Conservation (phyloP, 1,140 invertebrate species). For the Trachymyrmex septentrionalis region DNA sequence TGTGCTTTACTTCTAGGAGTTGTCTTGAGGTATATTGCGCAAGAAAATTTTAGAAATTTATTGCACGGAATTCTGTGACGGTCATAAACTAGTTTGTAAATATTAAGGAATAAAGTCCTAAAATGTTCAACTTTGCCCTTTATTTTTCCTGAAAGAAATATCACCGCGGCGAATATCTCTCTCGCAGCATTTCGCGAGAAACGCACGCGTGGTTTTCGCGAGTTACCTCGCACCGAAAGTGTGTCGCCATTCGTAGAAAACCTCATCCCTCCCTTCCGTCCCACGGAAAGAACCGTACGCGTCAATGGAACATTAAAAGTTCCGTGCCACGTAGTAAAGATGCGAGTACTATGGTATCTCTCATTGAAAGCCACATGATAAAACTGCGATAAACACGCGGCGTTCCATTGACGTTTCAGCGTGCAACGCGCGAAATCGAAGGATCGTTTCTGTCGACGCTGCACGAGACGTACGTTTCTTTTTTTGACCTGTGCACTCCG, state of each 20-base stretch:
- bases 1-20: no score
- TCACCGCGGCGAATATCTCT: not conserved
- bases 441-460: not conserved
- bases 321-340: slow-evolving; percentile 43
- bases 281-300: not conserved
- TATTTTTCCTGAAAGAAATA: no score
- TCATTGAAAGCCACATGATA: slow-evolving; percentile 59
- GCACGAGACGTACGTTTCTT: not conserved
- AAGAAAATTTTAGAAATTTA: no score
- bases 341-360: slow-evolving; percentile 51
- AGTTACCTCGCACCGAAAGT: not conserved
- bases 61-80: no score
- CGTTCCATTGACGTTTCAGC: slow-evolving; percentile 37
- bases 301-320: slow-evolving; percentile 50
- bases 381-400: slow-evolving; percentile 44
- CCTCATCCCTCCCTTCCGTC: not conserved
- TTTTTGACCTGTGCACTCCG: not conserved
- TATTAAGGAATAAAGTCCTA: no score
- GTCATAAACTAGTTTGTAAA: no score
- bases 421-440: not conserved
- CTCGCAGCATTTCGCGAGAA: not conserved
- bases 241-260: not conserved
- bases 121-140: no score
- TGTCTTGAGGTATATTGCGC: no score
- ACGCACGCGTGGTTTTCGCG: not conserved